These are phyloP conservation scores for Apis florea DNA, from an alignment of 1,140 invertebrate species.

Conservation along the genomic window DNA sequence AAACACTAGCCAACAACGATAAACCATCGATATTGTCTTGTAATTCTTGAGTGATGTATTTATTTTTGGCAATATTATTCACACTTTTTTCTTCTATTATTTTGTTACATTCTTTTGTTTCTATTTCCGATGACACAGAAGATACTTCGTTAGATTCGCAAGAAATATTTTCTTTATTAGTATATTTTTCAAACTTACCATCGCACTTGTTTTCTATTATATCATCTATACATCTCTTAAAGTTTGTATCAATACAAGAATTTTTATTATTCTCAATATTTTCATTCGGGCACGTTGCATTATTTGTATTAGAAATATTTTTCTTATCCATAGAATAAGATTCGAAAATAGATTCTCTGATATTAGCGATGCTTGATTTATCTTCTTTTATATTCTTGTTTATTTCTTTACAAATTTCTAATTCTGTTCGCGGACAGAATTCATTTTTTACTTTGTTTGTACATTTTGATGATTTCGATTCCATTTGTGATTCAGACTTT, in stretches of 20 bases:
- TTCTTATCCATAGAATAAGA: conserved; percentile 52
- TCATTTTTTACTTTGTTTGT: conserved; percentile 27
- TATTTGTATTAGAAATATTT: conserved; percentile 50
- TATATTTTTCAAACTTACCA: not conserved
- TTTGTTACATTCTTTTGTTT: not conserved
- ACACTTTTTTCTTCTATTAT: not conserved
- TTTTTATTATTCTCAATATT: conserved; percentile 8
- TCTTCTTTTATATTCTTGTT: conserved; percentile 14
- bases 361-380: conserved; percentile 44
- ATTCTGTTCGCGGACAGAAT: conserved; percentile 42
- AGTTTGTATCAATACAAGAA: conserved; percentile 28
- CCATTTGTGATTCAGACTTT: conserved; percentile 24
- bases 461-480: conserved; percentile 40
- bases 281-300: conserved; percentile 37
- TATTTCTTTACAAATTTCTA: conserved; percentile 45
- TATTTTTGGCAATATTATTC: not conserved
- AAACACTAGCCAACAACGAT: conserved; percentile 75
- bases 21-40: conserved; percentile 75
- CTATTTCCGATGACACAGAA: not conserved
- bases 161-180: conserved; percentile 11
- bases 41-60: conserved; percentile 58
- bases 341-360: conserved; percentile 63
- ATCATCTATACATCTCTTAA: not conserved
- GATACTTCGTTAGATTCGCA: not conserved
- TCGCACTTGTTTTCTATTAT: not conserved